Evolutionary conservation across 2,888 invertebrate genomes (phyloP).

Genomic region (Metellina segmentata): DNA sequence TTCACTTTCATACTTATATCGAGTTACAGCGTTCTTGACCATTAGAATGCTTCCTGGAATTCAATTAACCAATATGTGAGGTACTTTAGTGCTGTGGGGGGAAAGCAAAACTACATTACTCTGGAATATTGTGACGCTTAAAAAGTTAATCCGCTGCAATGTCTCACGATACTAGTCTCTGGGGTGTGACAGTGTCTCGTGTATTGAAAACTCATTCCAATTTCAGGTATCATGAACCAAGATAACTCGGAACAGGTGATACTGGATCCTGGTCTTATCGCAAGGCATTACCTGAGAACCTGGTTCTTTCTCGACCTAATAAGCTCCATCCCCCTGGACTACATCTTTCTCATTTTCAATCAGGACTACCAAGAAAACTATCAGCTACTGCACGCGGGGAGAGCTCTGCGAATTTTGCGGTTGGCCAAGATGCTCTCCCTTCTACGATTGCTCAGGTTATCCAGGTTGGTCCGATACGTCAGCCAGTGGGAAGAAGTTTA

Average conservation of each 20-base stretch:
- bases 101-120: too few species aligned
- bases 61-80: too few species aligned
- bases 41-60: too few species aligned
- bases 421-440: constrained; percentile 97
- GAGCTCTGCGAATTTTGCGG: constrained; percentile 96
- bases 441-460: constrained; percentile 95
- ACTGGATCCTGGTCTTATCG: constrained; percentile 98
- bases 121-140: too few species aligned
- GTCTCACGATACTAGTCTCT: too few species aligned
- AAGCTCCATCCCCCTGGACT: constrained; percentile 99
- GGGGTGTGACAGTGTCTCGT: not conserved
- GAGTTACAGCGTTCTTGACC: too few species aligned
- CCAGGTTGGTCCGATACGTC: constrained; percentile 97
- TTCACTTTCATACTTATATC: too few species aligned
- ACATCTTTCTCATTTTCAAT: constrained; percentile 99
- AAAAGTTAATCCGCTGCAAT: too few species aligned
- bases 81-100: too few species aligned
- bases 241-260: constrained; percentile 99
- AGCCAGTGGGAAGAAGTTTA: constrained; percentile 99
- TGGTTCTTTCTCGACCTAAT: constrained; percentile 99
- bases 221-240: constrained; percentile 98
- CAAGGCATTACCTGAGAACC: constrained; percentile 98
- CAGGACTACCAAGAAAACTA: constrained; percentile 98
- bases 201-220: not conserved
- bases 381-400: constrained; percentile 97